Conservation (phyloP, 2,888 invertebrate species). For the Thalpophila matura region DNA sequence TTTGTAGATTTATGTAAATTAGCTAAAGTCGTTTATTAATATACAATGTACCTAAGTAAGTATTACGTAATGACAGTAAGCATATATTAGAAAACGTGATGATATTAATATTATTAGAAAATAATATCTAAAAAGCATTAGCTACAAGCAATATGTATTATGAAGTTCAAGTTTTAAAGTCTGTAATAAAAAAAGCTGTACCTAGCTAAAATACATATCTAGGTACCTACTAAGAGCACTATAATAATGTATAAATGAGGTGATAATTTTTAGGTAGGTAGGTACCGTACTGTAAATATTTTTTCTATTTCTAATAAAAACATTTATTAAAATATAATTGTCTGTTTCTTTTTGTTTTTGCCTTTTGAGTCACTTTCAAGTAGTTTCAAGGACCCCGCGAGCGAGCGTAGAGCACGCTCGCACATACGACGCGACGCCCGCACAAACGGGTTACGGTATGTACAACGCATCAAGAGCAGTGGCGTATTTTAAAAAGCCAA, state of each 20-base stretch:
- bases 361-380: too few relatives aligned
- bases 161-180: neutral
- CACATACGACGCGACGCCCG: neutral
- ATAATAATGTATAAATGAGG: neutral
- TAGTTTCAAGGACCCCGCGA: too few relatives aligned
- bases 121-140: neutral
- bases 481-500: too few relatives aligned
- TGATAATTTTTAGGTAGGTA: neutral
- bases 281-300: neutral
- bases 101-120: conserved; percentile 18
- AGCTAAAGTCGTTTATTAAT: too few relatives aligned
- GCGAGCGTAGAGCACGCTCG: too few relatives aligned
- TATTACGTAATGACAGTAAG: too few relatives aligned
- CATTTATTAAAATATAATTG: neutral
- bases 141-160: neutral
- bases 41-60: neutral
- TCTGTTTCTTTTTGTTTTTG: neutral
- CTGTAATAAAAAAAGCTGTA: too few relatives aligned
- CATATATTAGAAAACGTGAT: neutral
- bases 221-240: neutral
- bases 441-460: too few relatives aligned
- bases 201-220: too few relatives aligned
- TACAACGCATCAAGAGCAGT: too few relatives aligned
- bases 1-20: too few relatives aligned
- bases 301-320: conserved; percentile 35